These are phyloP conservation scores for Netelia inedita DNA, from an alignment of 2,888 invertebrate species.

Conservation along the genomic window DNA sequence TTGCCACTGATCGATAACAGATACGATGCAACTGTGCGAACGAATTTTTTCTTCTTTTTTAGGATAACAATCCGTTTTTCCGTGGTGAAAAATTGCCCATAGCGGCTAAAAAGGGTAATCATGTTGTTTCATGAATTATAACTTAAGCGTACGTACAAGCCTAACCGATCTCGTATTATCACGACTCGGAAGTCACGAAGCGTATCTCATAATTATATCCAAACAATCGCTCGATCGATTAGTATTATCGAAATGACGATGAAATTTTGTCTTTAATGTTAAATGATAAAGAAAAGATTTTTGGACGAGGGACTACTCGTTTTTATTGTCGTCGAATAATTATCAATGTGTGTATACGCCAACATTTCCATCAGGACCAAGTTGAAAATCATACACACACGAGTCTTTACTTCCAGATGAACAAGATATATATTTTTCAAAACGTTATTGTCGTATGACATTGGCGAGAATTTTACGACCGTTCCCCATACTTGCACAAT, in stretches of 20 bases:
- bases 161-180: not conserved
- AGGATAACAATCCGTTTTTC: constrained; percentile 95
- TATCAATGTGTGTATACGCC: not conserved
- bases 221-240: constrained; percentile 31
- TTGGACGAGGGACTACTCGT: not conserved
- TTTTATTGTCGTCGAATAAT: not conserved
- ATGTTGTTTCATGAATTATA: constrained; percentile 86
- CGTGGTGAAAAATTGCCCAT: constrained; percentile 95
- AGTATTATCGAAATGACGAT: constrained; percentile 38
- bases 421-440: constrained; percentile 30
- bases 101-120: constrained; percentile 96
- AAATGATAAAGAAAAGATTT: constrained; percentile 21
- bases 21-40: not conserved
- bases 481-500: not conserved
- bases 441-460: constrained; percentile 2
- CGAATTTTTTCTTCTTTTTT: constrained; percentile 81
- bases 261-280: constrained; percentile 55
- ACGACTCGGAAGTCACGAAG: not conserved
- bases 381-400: constrained; percentile 24
- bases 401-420: not conserved
- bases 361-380: constrained; percentile 37
- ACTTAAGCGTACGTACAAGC: constrained; percentile 8
- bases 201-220: constrained; percentile 1
- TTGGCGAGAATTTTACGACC: constrained; percentile 7
- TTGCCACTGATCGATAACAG: no score